Percentiles rank a stretch among this genome's conserved stretches.
These are phyloP conservation scores for Blomia tropicalis DNA, from an alignment of 2,888 invertebrate genomes.

Conservation along the genomic window DNA sequence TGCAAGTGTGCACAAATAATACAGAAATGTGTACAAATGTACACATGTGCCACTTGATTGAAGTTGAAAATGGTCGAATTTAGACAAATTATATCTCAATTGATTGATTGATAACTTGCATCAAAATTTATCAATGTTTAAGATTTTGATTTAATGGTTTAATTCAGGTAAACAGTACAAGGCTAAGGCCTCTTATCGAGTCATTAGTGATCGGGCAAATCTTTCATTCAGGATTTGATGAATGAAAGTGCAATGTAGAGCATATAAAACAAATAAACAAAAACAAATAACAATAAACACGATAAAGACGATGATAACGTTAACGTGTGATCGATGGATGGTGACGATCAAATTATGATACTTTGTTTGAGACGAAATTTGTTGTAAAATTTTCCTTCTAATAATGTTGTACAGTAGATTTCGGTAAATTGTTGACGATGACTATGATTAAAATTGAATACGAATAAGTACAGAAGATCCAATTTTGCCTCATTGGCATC, in stretches of 20 bases:
- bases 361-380: constrained; percentile 7
- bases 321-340: not conserved
- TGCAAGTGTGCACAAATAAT: too few relatives aligned
- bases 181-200: too few relatives aligned
- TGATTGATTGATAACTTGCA: too few relatives aligned
- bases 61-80: too few relatives aligned
- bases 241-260: not conserved
- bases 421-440: not conserved
- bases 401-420: not conserved
- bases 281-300: not conserved
- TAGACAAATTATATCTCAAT: too few relatives aligned
- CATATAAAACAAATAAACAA: not conserved
- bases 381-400: constrained; percentile 6
- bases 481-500: not conserved
- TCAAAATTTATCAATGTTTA: too few relatives aligned
- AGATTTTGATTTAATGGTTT: too few relatives aligned
- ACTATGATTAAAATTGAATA: not conserved
- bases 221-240: not conserved
- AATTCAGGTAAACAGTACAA: too few relatives aligned
- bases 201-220: not conserved
- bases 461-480: not conserved
- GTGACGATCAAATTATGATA: not conserved
- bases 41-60: too few relatives aligned
- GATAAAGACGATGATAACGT: not conserved
- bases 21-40: too few relatives aligned